Evolutionary conservation across 2,888 invertebrate species (phyloP).

Genomic region (Drosophila limbata): DNA sequence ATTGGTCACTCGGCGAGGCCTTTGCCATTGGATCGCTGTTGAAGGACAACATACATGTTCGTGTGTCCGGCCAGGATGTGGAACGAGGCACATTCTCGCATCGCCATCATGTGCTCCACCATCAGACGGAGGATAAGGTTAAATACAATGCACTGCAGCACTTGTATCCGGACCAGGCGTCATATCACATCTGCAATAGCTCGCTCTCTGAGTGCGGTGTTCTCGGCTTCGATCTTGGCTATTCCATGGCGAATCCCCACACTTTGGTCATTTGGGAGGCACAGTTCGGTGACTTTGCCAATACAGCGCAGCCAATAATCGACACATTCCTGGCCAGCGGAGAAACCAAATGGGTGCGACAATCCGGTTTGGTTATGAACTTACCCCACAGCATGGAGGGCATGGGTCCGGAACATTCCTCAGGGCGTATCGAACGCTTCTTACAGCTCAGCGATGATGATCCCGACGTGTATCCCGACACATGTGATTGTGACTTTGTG

Average conservation of each 20-base stretch:
- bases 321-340: slow-evolving; percentile 96
- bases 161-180: slow-evolving; percentile 97
- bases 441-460: slow-evolving; percentile 98
- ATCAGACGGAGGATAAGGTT: slow-evolving; percentile 96
- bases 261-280: slow-evolving; percentile 99
- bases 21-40: slow-evolving; percentile 98
- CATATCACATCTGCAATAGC: slow-evolving; percentile 98
- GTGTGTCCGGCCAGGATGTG: slow-evolving; percentile 97
- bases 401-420: slow-evolving; percentile 93
- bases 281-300: slow-evolving; percentile 99
- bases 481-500: slow-evolving; percentile 91
- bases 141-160: slow-evolving; percentile 94
- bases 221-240: slow-evolving; percentile 97
- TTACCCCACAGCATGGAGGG: slow-evolving; percentile 99
- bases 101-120: slow-evolving; percentile 98
- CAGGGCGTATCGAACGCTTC: slow-evolving; percentile 89
- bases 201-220: slow-evolving; percentile 96
- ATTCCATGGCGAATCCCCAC: slow-evolving; percentile 98
- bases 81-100: slow-evolving; percentile 98
- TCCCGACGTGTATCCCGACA: slow-evolving; percentile 96
- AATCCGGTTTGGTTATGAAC: slow-evolving; percentile 96
- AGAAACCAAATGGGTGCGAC: slow-evolving; percentile 98
- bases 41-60: slow-evolving; percentile 97
- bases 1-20: slow-evolving; percentile 99
- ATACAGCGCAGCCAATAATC: slow-evolving; percentile 99